Conservation (phyloP, 2,888 invertebrate genomes). For the Latrodectus elegans region DNA sequence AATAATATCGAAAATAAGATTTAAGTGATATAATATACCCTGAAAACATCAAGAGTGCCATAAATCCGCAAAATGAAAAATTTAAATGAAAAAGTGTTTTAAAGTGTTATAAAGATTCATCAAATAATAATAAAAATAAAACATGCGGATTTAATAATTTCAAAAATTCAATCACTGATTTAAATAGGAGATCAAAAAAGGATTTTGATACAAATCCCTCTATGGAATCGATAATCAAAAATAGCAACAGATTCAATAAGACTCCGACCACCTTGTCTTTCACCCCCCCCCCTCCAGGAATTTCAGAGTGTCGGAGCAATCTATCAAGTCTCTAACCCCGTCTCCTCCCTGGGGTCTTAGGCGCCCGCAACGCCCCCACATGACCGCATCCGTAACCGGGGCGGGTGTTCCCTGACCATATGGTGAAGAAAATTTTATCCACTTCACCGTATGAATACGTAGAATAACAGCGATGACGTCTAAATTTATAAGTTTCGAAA, state of each 20-base stretch:
- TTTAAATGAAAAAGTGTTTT: no score
- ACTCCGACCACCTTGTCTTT: neutral
- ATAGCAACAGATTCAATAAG: constrained; percentile 44
- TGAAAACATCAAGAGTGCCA: no score
- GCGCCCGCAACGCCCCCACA: constrained; percentile 53
- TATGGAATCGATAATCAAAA: constrained; percentile 57
- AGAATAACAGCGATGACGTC: no score
- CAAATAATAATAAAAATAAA: no score
- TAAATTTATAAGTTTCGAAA: no score
- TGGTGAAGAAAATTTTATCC: constrained; percentile 18
- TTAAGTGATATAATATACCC: no score
- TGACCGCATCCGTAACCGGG: neutral
- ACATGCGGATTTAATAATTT: no score
- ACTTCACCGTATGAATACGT: neutral
- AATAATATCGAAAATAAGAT: no score
- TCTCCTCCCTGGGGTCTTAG: neutral
- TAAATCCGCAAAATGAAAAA: no score
- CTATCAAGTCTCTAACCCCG: constrained; percentile 22
- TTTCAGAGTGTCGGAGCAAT: constrained; percentile 16
- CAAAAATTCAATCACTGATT: no score
- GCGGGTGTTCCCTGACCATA: constrained; percentile 28
- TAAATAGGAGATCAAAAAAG: no score
- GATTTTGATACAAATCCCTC: neutral
- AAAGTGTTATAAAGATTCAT: no score
- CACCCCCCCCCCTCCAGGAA: constrained; percentile 13